Percentiles rank a stretch among this genome's conserved stretches.
Conservation (phyloP, 2,888 invertebrate species). For the Orchestes rusci region DNA sequence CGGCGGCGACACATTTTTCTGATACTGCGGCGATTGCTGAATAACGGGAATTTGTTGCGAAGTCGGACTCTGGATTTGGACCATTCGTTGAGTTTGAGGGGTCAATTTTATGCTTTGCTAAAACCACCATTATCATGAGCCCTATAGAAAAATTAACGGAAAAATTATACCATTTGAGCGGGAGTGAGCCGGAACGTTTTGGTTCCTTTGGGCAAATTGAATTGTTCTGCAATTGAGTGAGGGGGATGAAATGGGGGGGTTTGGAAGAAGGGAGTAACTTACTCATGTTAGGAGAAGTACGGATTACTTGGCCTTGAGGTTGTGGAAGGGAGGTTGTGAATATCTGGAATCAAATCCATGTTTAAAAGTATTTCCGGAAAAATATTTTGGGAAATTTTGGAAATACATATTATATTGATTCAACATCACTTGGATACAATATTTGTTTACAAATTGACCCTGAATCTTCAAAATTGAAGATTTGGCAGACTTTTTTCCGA, state of each 20-base stretch:
- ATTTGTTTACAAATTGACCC: too few relatives aligned
- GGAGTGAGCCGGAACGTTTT: constrained; percentile 50
- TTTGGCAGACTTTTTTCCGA: too few relatives aligned
- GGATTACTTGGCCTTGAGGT: constrained; percentile 27
- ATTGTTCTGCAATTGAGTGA: too few relatives aligned
- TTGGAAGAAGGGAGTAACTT: too few relatives aligned
- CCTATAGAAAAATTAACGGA: neutral
- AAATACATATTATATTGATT: too few relatives aligned
- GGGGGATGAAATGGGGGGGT: too few relatives aligned
- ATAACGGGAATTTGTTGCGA: constrained; percentile 29
- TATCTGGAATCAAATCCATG: constrained; percentile 9
- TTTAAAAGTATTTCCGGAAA: too few relatives aligned
- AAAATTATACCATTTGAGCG: constrained; percentile 46
- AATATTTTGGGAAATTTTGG: too few relatives aligned
- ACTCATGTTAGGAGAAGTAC: constrained; percentile 31
- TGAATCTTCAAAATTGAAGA: too few relatives aligned
- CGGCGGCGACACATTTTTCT: constrained; percentile 49
- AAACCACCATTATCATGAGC: neutral
- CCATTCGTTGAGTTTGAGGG: constrained; percentile 8
- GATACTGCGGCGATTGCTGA: constrained; percentile 29
- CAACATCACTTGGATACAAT: too few relatives aligned
- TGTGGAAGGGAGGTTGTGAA: constrained; percentile 12
- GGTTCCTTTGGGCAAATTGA: constrained; percentile 47
- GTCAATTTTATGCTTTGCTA: constrained; percentile 39
- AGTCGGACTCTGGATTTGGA: constrained; percentile 25